Conservation (phyloP, 2,797 vertebrate genomes). For the Salarias fasciatus region DNA sequence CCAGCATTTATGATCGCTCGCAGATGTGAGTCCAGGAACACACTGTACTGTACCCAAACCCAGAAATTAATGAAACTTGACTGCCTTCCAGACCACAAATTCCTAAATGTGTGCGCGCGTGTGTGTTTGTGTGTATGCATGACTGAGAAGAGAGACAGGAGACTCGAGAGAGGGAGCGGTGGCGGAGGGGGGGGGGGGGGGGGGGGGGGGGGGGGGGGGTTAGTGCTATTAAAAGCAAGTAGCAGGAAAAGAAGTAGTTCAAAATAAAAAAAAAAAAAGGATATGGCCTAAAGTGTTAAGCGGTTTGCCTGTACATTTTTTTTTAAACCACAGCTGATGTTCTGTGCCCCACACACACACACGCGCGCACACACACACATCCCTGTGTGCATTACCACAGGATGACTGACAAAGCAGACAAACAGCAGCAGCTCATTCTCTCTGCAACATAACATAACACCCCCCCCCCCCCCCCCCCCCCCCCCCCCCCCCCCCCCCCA, state of each 20-base stretch:
- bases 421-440: constrained; percentile 85
- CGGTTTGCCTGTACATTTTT: constrained; percentile 90
- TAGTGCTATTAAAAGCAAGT: constrained; percentile 77
- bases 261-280: constrained; percentile 49
- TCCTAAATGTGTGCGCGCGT: constrained; percentile 76
- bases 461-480: constrained; percentile 29
- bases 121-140: constrained; percentile 23
- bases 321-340: constrained; percentile 87
- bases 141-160: constrained; percentile 79
- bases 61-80: constrained; percentile 99
- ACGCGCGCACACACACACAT: constrained; percentile 39
- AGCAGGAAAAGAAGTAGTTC: constrained; percentile 65
- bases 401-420: constrained; percentile 82
- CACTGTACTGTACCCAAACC: constrained; percentile 98
- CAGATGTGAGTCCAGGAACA: constrained; percentile 99
- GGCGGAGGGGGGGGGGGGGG: constrained; percentile 21
- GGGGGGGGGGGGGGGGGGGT: constrained; percentile 16
- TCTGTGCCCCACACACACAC: constrained; percentile 46
- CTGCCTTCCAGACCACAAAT: constrained; percentile 93
- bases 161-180: constrained; percentile 58
- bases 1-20: constrained; percentile 99
- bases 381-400: constrained; percentile 72
- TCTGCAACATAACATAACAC: constrained; percentile 81
- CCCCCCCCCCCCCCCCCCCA: constrained; percentile 15
- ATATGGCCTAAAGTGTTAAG: constrained; percentile 74